Base-by-base conservation (phyloP, 2,797 vertebrate species). In the Linurgus olivaceus region DNA sequence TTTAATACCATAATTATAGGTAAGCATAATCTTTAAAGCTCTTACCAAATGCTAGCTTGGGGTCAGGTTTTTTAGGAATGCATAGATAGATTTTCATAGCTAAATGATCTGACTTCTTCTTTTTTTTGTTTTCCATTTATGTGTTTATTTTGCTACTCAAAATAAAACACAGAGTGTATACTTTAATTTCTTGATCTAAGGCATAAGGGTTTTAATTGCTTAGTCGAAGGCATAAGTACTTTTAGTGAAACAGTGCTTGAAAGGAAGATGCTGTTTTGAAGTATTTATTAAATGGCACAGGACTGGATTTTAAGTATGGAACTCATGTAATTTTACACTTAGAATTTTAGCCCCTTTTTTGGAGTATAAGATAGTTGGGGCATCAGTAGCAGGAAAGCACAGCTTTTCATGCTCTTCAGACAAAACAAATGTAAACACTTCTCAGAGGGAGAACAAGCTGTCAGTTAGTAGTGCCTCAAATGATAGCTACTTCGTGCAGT, bases 1-100 rank as follows among this genome's bases (percentile, higher is more conserved):
- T 99, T 99, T 86, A 99, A 99, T 98, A 99, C 99, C 93, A 99
- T 99, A 89, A 97, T 99, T 83, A 99, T 99, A 98, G 99, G 99
- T 99, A 98, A 98, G 99, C 54, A 51, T 42, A 16, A 31, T 78
- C 63, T 86, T 91, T 45, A 29, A 61, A 77, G 51, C 35, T 70
- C 70, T 71, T 88, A 72, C 52, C 29, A 54, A 68, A 67, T 4
- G 0, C 66, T 25, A 6, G 44, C 20, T 81, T 75, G 37, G 19
- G 14, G 70, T 50, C 55, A 74, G 38, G 9, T 14, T 44, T 92
- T 44, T 84, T 52, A 75, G n/a, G 61, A 93, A 33, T 59, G 33
- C 23, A 24, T 42, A 76, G 17, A 75, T 18, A 33, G 13, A 9
- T 66, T 77, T 79, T 63, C 4, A 0, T 37, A 62, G 19, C 37